Evolutionary conservation across 2,888 invertebrate genomes (phyloP).

Genomic region (Tetragonisca angustula): DNA sequence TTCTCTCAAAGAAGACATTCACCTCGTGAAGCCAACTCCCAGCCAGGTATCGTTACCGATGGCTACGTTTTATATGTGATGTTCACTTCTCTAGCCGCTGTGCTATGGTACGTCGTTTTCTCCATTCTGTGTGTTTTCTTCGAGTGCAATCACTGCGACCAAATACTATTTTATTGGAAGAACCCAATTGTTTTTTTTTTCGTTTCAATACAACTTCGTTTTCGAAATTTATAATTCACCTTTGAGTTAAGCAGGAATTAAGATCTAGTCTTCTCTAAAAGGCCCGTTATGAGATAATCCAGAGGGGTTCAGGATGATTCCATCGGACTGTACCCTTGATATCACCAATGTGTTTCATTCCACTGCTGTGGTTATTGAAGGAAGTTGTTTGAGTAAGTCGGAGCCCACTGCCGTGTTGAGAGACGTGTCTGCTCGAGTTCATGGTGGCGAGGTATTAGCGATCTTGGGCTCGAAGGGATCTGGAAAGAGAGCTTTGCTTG

Average conservation of each 20-base stretch:
- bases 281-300: conserved; percentile 8
- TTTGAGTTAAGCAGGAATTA: not conserved
- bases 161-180: not conserved
- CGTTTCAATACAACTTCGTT: not conserved
- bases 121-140: not conserved
- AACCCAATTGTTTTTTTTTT: not conserved
- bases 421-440: conserved; percentile 95
- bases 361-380: conserved; percentile 78
- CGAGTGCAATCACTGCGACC: conserved; percentile 1
- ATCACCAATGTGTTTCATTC: conserved; percentile 94
- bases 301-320: conserved; percentile 87
- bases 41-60: conserved; percentile 61
- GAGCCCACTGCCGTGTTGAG: conserved; percentile 90
- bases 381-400: conserved; percentile 77
- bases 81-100: conserved; percentile 48
- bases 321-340: conserved; percentile 94
- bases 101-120: conserved; percentile 10
- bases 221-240: not conserved
- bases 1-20: conserved; percentile 78
- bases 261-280: not conserved
- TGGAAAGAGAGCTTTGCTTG: conserved; percentile 96
- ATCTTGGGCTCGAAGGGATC: conserved; percentile 98
- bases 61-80: conserved; percentile 49
- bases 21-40: conserved; percentile 76
- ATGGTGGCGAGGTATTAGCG: conserved; percentile 96